Evolutionary conservation across 2,888 invertebrate species (phyloP).

Genomic region (Brachynemurus nebulosus): DNA sequence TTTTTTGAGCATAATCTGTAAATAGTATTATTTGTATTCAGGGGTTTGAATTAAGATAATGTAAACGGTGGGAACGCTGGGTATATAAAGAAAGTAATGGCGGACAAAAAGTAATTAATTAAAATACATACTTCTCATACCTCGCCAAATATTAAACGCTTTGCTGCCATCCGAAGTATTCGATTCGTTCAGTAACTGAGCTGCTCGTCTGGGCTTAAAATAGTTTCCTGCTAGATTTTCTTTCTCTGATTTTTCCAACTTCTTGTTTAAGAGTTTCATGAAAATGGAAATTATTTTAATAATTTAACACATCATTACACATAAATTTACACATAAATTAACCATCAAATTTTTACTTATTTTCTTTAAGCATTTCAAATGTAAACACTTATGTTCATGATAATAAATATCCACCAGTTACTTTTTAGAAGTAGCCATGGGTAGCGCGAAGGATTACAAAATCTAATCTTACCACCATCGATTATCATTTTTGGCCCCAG

Average conservation of each 20-base stretch:
- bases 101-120: too few species aligned
- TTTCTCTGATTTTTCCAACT: conserved; percentile 37
- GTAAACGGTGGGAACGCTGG: background rate
- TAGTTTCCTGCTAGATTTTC: conserved; percentile 56
- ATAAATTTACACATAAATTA: too few species aligned
- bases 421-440: too few species aligned
- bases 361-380: too few species aligned
- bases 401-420: too few species aligned
- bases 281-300: background rate
- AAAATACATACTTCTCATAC: conserved; percentile 22
- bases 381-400: too few species aligned
- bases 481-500: too few species aligned
- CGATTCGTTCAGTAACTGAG: conserved; percentile 42
- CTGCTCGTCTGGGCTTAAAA: conserved; percentile 52
- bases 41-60: background rate
- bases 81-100: too few species aligned
- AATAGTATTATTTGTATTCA: conserved; percentile 12
- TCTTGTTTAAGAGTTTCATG: conserved; percentile 25
- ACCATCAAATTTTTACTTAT: background rate
- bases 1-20: conserved; percentile 26
- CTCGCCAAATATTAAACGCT: conserved; percentile 39
- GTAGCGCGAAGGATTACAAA: too few species aligned
- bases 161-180: conserved; percentile 36
- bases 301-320: too few species aligned
- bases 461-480: too few species aligned